phyloP scores from a whole-genome alignment of 1,140 invertebrate species.

The Aphaenogaster ashmeadi region DNA sequence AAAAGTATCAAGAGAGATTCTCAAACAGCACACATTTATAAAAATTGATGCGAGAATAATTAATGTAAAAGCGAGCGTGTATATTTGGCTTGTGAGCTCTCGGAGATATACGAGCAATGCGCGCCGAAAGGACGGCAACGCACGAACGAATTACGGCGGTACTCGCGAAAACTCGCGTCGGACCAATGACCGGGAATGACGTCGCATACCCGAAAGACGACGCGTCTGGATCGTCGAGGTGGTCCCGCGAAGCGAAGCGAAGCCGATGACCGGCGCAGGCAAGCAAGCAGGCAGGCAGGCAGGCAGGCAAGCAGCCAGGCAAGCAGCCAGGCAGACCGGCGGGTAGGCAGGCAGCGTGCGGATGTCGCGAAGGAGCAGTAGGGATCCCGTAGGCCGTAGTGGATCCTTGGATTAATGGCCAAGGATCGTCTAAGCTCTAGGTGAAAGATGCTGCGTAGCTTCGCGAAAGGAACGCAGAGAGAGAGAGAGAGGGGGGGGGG shows the following conservation, averaged over 20 bases:
- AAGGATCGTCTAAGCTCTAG: conserved; percentile 71
- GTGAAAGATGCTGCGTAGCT: conserved; percentile 76
- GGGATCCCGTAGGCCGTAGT: conserved; percentile 50
- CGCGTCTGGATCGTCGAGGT: conserved; percentile 64
- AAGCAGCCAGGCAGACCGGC: background rate
- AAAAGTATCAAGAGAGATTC: background rate
- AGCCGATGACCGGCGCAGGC: conserved; percentile 54
- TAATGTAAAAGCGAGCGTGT: background rate
- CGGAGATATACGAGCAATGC: background rate
- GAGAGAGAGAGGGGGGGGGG: background rate
- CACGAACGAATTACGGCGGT: conserved; percentile 44
- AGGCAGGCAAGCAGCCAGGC: background rate
- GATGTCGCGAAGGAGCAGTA: conserved; percentile 52
- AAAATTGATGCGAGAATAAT: background rate
- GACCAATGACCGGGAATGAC: conserved; percentile 64
- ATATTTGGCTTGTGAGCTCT: background rate
- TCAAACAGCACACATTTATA: background rate
- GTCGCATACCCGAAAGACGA: conserved; percentile 63
- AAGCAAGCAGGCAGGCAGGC: background rate
- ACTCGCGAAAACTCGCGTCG: conserved; percentile 53
- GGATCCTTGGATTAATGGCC: conserved; percentile 70
- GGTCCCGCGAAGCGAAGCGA: conserved; percentile 49
- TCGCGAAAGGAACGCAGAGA: conserved; percentile 58
- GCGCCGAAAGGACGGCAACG: conserved; percentile 19
- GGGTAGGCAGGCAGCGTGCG: background rate